Evolutionary conservation across 2,888 invertebrate species (phyloP).

Genomic region (Drosophila picticornis): DNA sequence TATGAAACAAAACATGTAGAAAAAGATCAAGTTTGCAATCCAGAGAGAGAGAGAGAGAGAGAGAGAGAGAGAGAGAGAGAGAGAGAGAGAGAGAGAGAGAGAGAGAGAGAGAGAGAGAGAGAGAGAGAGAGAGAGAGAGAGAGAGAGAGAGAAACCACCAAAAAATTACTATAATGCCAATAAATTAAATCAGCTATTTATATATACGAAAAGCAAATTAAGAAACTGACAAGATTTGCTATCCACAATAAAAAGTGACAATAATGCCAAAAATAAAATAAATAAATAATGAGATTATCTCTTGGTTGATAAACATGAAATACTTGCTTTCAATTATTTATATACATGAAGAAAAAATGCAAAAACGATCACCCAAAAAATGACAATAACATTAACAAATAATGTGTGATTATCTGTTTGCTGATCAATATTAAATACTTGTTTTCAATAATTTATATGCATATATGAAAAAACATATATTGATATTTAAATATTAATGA

Average conservation of each 20-base stretch:
- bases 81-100: too few relatives aligned
- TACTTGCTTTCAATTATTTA: not conserved
- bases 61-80: too few relatives aligned
- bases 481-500: not conserved
- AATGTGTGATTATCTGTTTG: constrained; percentile 23
- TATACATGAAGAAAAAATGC: not conserved
- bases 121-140: too few relatives aligned
- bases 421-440: constrained; percentile 4
- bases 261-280: not conserved
- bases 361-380: not conserved
- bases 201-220: not conserved
- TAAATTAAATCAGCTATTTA: not conserved
- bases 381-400: not conserved
- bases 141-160: too few relatives aligned
- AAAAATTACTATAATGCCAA: too few relatives aligned
- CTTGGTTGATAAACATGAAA: not conserved
- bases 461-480: not conserved
- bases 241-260: not conserved
- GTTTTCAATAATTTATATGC: not conserved
- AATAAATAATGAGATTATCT: not conserved
- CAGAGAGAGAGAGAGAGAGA: too few relatives aligned
- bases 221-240: not conserved
- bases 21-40: too few relatives aligned
- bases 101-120: too few relatives aligned
- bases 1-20: too few relatives aligned